These are phyloP conservation scores for Ips nitidus DNA, from an alignment of 1,140 invertebrate species.

Conservation along the genomic window DNA sequence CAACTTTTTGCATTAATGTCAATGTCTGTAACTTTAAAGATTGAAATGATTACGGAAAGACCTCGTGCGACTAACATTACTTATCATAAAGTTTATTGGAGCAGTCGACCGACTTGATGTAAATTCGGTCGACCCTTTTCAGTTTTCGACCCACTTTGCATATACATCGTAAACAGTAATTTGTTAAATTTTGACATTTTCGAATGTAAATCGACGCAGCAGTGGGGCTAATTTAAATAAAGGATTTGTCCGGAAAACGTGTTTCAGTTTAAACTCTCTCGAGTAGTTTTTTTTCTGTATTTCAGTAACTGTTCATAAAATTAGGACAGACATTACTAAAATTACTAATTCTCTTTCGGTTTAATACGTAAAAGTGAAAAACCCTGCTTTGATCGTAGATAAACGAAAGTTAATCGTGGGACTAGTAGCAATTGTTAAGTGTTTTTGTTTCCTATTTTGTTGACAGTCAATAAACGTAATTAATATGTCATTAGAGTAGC, in stretches of 20 bases:
- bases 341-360: no score
- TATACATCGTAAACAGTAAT: conserved; percentile 17
- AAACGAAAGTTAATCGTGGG: no score
- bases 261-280: background rate
- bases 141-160: conserved; percentile 7
- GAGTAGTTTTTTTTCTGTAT: background rate
- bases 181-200: conserved; percentile 28
- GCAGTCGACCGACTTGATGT: conserved; percentile 14
- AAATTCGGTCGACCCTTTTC: conserved; percentile 24
- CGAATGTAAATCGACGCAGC: conserved; percentile 9
- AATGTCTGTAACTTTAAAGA: no score
- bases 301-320: no score
- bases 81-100: conserved; percentile 25
- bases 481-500: background rate
- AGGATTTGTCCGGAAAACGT: background rate
- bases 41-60: background rate
- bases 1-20: no score
- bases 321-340: no score
- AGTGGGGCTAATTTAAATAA: conserved; percentile 12
- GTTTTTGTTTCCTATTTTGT: background rate
- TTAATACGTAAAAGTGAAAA: no score
- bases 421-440: background rate
- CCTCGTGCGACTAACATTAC: background rate
- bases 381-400: no score
- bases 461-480: conserved; percentile 1